phyloP scores from a whole-genome alignment of 1,140 invertebrate species.

The Eumeta japonica region DNA sequence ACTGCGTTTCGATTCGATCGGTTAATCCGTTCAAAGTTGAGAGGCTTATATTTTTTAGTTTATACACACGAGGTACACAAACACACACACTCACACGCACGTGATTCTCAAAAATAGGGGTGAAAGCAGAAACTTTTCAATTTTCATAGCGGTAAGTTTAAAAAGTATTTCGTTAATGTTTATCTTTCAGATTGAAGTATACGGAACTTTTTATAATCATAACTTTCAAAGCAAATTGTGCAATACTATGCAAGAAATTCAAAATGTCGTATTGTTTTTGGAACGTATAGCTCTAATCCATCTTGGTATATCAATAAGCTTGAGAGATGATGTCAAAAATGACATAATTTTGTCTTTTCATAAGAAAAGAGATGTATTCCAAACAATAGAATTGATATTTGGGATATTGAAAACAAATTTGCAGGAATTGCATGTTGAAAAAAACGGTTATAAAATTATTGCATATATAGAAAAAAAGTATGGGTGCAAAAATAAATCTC shows the following conservation, averaged over 20 bases:
- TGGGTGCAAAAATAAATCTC: slow-evolving; percentile 46
- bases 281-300: slow-evolving; percentile 63
- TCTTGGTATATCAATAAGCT: slow-evolving; percentile 58
- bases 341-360: slow-evolving; percentile 59
- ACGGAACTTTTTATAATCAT: slow-evolving; percentile 63
- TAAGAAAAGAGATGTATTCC: slow-evolving; percentile 54
- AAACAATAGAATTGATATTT: slow-evolving; percentile 57
- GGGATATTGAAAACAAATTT: slow-evolving; percentile 42
- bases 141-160: too few species aligned
- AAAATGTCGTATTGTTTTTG: slow-evolving; percentile 57
- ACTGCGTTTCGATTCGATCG: too few species aligned
- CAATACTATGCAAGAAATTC: slow-evolving; percentile 57
- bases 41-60: too few species aligned
- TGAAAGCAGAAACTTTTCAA: too few species aligned
- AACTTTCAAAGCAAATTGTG: slow-evolving; percentile 62
- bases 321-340: slow-evolving; percentile 62
- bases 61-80: too few species aligned
- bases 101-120: neutral
- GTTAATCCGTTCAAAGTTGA: too few species aligned
- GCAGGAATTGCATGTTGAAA: slow-evolving; percentile 50
- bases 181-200: slow-evolving; percentile 55
- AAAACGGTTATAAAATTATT: slow-evolving; percentile 54
- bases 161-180: slow-evolving; percentile 5
- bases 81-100: neutral
- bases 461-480: slow-evolving; percentile 58